Base-by-base conservation (phyloP, 2,888 invertebrate genomes). In the Dexiosoma caninum region DNA sequence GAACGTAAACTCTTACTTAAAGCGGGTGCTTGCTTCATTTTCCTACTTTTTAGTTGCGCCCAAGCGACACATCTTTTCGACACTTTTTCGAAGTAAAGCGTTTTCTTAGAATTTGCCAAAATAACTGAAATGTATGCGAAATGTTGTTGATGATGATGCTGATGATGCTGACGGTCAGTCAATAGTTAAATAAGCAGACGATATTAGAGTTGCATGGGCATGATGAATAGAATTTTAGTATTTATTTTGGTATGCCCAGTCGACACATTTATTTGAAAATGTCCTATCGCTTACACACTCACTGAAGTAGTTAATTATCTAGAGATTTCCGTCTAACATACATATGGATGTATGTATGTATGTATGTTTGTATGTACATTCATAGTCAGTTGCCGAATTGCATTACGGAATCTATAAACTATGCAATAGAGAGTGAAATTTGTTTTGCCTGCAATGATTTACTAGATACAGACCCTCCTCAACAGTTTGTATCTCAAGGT, bases 11-110 rank as follows among this genome's bases (percentile, higher is more conserved):
- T 60, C 37, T 71, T 57, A 46, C n/a, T 55, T 46, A 37, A 66
- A 72, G 72, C 72, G 46, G 66, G 51, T 70, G 16, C 55, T 66
- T 49, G 44, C 57, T 72, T 62, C 72, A 53, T 44, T 57, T 64
- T 69, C 64, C 62, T 35, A 27, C 62, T 19, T 42, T 69, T 19
- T 19, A 12, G 35, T 46, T 53, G 55, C 44, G 32, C 16, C 23
- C 72, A 60, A 67, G 59, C 30, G 67, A 27, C 59, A 59, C 32
- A 66, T 35, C 46, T 66, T 59, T 30, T 86, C 87, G 87, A 87
- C 88, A 88, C 89, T 89, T 88, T n/a, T 88, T 88, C 88, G 88
- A 85, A 86, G 88, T 88, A 89, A 89, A 87, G 85, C 87, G 86
- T 86, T 85, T 88, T 88, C 88, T 86, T 86, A 84, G 88, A 88